phyloP scores from a whole-genome alignment of 2,888 invertebrate genomes.

The Diadromus collaris region DNA sequence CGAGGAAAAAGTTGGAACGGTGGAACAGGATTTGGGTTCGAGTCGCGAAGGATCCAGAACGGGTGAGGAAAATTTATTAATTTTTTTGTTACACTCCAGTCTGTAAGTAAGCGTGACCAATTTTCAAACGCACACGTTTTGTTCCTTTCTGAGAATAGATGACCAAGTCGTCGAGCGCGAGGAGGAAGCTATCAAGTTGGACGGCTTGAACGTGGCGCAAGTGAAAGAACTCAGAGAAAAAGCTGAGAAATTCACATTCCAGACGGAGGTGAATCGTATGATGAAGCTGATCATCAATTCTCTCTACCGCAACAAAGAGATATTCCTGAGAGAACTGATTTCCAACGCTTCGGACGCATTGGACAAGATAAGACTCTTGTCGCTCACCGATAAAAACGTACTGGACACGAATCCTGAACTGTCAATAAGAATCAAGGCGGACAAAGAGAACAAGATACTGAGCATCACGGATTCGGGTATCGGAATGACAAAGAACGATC shows the following conservation, averaged over 20 bases:
- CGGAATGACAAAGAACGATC: conserved; percentile 97
- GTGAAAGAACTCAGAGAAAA: conserved; percentile 94
- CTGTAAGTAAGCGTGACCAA: not conserved
- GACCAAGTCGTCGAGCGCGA: conserved; percentile 95
- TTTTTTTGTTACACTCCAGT: not conserved
- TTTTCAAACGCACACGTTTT: not conserved
- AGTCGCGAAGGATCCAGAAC: conserved; percentile 95
- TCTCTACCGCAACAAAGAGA: conserved; percentile 99
- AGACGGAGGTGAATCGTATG: conserved; percentile 99
- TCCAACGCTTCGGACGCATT: conserved; percentile 99
- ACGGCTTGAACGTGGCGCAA: conserved; percentile 97
- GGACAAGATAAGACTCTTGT: conserved; percentile 97
- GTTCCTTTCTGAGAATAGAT: conserved; percentile 81
- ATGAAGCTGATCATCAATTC: conserved; percentile 99
- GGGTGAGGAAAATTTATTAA: conserved; percentile 81
- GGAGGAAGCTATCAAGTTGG: conserved; percentile 97
- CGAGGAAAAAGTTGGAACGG: conserved; percentile 83
- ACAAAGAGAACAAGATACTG: conserved; percentile 94
- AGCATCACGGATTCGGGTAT: conserved; percentile 98
- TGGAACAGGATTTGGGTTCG: conserved; percentile 91
- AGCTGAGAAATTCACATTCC: conserved; percentile 94
- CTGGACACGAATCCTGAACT: conserved; percentile 91
- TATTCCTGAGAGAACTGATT: conserved; percentile 98
- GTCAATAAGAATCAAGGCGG: conserved; percentile 90
- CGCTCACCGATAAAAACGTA: conserved; percentile 92